Base-by-base conservation (phyloP, 1,140 invertebrate genomes). In the Penaeus vannamei region DNA sequence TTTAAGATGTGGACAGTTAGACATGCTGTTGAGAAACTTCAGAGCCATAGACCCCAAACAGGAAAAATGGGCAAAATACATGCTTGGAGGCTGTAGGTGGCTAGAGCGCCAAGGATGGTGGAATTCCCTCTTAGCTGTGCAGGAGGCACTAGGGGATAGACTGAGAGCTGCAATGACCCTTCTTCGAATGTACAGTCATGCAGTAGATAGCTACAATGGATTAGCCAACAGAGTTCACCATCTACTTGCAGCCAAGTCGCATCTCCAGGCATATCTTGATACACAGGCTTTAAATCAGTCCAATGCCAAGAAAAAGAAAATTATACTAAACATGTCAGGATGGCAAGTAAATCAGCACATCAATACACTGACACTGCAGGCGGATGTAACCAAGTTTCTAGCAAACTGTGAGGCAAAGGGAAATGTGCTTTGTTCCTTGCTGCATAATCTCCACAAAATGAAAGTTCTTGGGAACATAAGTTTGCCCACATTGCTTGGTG, bases 271-370 rank as follows among this genome's bases (percentile, higher is more conserved):
- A 36, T 81, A 90, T 46, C 62, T 90, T 36, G 84, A 90, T 42
- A 66, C 60, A 26, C 88, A 90, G 36, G 61, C 83, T 46, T 66
- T 89, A 26, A 19, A 59, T 29, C 19, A 32, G 46, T 64, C 82
- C 76, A 79, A 36, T 22, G n/a, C 72, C 19, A 84, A 80, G 20
- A 89, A 26, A 23, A 89, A 89, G 32, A 80, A 61, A 8, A 46
- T 64, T 14, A 62, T 66, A 36, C 36, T 89, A 17, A 84, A 53
- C 42, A 89, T 90, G 84, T 83, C 77, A 36, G 83, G 83, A 59
- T 86, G 88, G 84, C 77, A 85, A 61, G 84, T 90, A n/a, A 90
- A 90, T 42, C 88, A 86, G 62, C 79, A 80, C 42, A 90, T 90
- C 62, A 86, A 90, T 61, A 90, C 76, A 60, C 59, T 90, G 29